Conservation (phyloP, 2,888 invertebrate genomes). For the Leptura quadrifasciata region DNA sequence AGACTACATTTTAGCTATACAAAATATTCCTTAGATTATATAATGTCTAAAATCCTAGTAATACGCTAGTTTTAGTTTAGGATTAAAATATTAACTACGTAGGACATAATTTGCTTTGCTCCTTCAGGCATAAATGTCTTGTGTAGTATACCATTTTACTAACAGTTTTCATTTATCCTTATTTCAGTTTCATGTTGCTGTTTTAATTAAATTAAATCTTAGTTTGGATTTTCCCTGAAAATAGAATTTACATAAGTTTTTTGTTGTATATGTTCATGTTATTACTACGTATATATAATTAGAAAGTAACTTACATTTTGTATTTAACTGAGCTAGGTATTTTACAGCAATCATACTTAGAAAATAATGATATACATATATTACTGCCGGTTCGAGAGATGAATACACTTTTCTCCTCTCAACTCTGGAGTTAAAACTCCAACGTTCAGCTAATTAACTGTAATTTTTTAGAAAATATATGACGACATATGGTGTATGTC, state of each 20-base stretch:
- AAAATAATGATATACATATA: no score
- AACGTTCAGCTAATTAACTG: no score
- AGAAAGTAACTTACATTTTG: background rate
- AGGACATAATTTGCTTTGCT: conserved; percentile 13
- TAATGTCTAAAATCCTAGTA: background rate
- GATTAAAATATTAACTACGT: conserved; percentile 25
- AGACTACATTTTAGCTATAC: background rate
- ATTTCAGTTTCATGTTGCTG: background rate
- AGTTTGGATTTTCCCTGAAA: background rate
- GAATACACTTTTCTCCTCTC: no score
- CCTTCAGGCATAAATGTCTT: conserved; percentile 18
- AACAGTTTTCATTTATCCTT: conserved; percentile 1
- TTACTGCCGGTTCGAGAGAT: no score
- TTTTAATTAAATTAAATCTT: background rate
- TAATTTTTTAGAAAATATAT: no score
- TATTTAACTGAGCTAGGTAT: background rate
- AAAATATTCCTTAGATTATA: background rate
- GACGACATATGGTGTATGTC: no score
- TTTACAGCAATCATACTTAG: no score
- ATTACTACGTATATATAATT: background rate
- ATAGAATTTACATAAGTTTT: background rate
- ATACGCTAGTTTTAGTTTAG: background rate
- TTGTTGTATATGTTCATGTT: background rate
- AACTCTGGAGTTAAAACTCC: no score
- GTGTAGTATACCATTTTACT: background rate